Conservation (phyloP, 2,888 invertebrate species). For the Aphidius colemani region DNA sequence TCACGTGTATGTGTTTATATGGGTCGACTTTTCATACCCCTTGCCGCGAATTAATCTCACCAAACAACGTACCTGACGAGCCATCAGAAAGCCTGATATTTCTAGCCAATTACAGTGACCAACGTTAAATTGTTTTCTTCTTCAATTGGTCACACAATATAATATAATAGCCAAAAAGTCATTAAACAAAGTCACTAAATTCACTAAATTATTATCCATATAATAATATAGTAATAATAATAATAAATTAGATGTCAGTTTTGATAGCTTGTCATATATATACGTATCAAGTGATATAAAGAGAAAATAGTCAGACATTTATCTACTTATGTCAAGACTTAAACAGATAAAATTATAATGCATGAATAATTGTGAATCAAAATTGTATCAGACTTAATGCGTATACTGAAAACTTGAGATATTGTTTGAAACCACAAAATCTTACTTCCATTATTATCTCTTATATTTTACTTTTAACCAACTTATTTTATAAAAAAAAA, state of each 20-base stretch:
- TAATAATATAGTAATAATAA: too few species aligned
- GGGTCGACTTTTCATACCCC: background rate
- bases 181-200: background rate
- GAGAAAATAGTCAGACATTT: background rate
- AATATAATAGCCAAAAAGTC: conserved; percentile 5
- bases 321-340: conserved; percentile 8
- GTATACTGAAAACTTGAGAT: conserved; percentile 5
- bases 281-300: background rate
- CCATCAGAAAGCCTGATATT: background rate
- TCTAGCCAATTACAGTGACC: conserved; percentile 13
- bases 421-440: background rate
- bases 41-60: conserved; percentile 25
- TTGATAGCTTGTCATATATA: too few species aligned
- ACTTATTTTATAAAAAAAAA: too few species aligned
- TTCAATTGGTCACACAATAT: conserved; percentile 22
- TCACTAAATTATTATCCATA: background rate
- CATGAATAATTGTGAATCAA: conserved; percentile 23
- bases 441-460: background rate
- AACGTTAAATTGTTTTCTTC: conserved; percentile 21
- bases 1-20: too few species aligned
- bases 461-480: too few species aligned
- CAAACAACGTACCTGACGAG: background rate
- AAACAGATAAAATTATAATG: background rate
- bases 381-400: background rate
- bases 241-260: too few species aligned